A percentile compares a stretch with the other conserved stretches of the same genome.
phyloP scores from a whole-genome alignment of 2,797 vertebrate genomes.

The Chanos chanos region DNA sequence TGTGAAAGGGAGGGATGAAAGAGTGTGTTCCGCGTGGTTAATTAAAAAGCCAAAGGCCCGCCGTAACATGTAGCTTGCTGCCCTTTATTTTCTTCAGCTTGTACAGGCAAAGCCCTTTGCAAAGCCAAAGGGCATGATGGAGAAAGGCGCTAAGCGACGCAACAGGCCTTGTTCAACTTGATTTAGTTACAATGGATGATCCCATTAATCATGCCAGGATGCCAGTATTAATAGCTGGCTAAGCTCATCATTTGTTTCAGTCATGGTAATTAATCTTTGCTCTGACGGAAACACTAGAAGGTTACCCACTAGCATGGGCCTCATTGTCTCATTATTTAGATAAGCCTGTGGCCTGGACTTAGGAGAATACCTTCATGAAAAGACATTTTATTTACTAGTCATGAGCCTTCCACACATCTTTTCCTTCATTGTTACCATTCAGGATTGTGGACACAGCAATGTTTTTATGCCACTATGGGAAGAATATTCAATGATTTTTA shows the following conservation, averaged over 20 bases:
- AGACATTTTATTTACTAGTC: slow-evolving; percentile 23
- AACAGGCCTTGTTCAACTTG: slow-evolving; percentile 75
- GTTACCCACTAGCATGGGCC: slow-evolving; percentile 57
- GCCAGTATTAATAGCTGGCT: slow-evolving; percentile 76
- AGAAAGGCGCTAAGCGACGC: slow-evolving; percentile 66
- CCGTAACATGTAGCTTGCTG: slow-evolving; percentile 27
- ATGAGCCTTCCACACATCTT: neutral
- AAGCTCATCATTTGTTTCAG: slow-evolving; percentile 75
- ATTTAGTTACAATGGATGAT: slow-evolving; percentile 77
- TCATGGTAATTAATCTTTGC: slow-evolving; percentile 74
- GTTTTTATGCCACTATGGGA: no score
- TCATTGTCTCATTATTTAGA: slow-evolving; percentile 45
- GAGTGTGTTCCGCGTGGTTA: slow-evolving; percentile 23
- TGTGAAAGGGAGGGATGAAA: slow-evolving; percentile 28
- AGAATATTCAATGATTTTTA: no score
- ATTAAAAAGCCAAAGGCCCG: slow-evolving; percentile 23
- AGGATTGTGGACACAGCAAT: no score
- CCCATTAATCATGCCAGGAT: slow-evolving; percentile 76
- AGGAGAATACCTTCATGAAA: slow-evolving; percentile 32
- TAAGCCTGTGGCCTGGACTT: slow-evolving; percentile 35
- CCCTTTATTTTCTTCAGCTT: slow-evolving; percentile 47
- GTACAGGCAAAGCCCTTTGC: slow-evolving; percentile 46
- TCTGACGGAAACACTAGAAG: slow-evolving; percentile 55
- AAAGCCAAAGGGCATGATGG: slow-evolving; percentile 62
- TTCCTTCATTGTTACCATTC: no score